phyloP scores from a whole-genome alignment of 2,113 vertebrate species.

The Perca schrenkii region DNA sequence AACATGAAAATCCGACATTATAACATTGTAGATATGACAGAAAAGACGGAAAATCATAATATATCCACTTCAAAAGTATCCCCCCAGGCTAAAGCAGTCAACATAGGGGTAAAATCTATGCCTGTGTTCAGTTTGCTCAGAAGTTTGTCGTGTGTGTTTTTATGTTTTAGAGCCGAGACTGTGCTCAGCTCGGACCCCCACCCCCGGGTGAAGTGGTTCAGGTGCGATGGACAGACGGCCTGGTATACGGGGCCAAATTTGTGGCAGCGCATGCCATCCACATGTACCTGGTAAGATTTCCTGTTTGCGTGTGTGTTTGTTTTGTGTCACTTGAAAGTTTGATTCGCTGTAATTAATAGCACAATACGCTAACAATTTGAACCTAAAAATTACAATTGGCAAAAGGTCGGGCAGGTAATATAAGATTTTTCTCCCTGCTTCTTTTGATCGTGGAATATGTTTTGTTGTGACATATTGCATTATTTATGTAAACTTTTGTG shows the following conservation, averaged over 20 bases:
- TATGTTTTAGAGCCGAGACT: conserved; percentile 90
- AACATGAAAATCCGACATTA: too few relatives aligned
- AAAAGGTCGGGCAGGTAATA: neutral
- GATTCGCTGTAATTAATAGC: neutral
- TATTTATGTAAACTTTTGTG: too few relatives aligned
- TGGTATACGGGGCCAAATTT: conserved; percentile 97
- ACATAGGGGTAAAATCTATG: neutral
- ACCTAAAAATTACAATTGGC: neutral
- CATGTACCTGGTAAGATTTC: conserved; percentile 93
- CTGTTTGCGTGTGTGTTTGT: neutral
- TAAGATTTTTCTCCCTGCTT: neutral
- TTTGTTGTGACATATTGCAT: neutral
- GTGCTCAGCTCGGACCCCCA: conserved; percentile 93
- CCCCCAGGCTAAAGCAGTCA: too few relatives aligned
- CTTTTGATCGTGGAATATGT: neutral
- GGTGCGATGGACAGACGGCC: conserved; percentile 97
- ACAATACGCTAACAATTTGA: neutral
- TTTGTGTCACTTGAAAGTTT: neutral
- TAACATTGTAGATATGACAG: too few relatives aligned
- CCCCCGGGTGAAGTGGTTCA: conserved; percentile 94
- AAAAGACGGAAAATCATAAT: too few relatives aligned
- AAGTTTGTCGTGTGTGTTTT: neutral
- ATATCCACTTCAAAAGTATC: too few relatives aligned
- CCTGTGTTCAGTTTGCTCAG: neutral
- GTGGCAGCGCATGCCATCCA: conserved; percentile 94